These are phyloP conservation scores for Mimumesa dahlbomi DNA, from an alignment of 2,888 invertebrate species.

Conservation along the genomic window DNA sequence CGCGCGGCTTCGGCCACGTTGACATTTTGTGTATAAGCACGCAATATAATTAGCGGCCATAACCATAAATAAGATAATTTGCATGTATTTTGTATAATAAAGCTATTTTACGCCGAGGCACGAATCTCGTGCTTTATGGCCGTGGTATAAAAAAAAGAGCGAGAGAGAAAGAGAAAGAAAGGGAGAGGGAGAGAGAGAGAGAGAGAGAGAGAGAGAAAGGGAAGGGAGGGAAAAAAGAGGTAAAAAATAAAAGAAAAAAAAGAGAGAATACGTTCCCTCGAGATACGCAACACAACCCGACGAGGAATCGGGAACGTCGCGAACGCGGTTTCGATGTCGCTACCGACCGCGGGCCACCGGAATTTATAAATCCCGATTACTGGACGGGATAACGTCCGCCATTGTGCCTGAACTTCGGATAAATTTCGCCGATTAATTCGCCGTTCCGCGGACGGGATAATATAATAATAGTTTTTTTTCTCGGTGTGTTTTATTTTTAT, in stretches of 20 bases:
- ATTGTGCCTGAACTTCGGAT: background rate
- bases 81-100: constrained; percentile 76
- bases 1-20: constrained; percentile 66
- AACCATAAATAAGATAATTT: constrained; percentile 76
- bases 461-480: too few species aligned
- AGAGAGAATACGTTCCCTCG: constrained; percentile 22
- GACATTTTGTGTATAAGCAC: constrained; percentile 75
- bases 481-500: too few species aligned
- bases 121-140: constrained; percentile 67
- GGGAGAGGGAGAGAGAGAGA: constrained; percentile 9
- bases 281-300: constrained; percentile 33
- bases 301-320: constrained; percentile 49
- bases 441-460: too few species aligned
- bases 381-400: constrained; percentile 12
- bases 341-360: constrained; percentile 20
- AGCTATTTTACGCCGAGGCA: constrained; percentile 72
- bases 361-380: constrained; percentile 56
- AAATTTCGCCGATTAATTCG: too few species aligned
- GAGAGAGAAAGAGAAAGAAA: background rate
- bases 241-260: background rate
- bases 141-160: constrained; percentile 14
- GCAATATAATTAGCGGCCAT: constrained; percentile 75
- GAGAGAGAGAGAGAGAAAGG: background rate
- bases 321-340: constrained; percentile 46
- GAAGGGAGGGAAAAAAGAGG: constrained; percentile 9